Evolutionary conservation across 2,888 invertebrate genomes (phyloP).

Genomic region (Charanyca ferruginea): DNA sequence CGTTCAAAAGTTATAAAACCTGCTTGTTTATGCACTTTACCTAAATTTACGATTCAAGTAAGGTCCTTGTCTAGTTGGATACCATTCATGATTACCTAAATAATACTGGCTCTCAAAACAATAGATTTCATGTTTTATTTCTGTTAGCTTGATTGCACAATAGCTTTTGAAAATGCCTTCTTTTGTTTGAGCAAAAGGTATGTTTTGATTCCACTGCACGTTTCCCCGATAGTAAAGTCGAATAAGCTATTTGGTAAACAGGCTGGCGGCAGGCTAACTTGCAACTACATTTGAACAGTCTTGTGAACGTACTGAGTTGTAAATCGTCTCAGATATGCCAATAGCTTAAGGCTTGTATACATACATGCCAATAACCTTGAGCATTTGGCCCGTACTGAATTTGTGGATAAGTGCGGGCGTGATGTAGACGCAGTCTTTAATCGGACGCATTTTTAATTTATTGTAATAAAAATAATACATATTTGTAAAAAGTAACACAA

Average conservation of each 20-base stretch:
- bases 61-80: background rate
- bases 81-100: background rate
- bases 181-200: conserved; percentile 43
- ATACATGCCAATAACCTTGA: too few species aligned
- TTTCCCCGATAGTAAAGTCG: conserved; percentile 28
- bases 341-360: too few species aligned
- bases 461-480: too few species aligned
- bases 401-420: too few species aligned
- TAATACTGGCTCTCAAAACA: conserved; percentile 18
- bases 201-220: conserved; percentile 51
- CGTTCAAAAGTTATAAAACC: conserved; percentile 11
- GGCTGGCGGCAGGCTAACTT: background rate
- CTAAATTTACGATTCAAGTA: background rate
- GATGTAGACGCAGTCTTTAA: too few species aligned
- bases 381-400: too few species aligned
- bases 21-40: conserved; percentile 8
- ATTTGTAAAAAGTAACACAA: too few species aligned
- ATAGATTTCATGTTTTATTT: conserved; percentile 27
- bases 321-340: too few species aligned
- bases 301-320: background rate
- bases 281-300: background rate
- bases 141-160: conserved; percentile 30
- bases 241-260: background rate
- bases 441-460: too few species aligned
- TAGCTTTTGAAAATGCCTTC: conserved; percentile 34